Base-by-base conservation (phyloP, 2,888 invertebrate species). In the Palloptera scutellata region DNA sequence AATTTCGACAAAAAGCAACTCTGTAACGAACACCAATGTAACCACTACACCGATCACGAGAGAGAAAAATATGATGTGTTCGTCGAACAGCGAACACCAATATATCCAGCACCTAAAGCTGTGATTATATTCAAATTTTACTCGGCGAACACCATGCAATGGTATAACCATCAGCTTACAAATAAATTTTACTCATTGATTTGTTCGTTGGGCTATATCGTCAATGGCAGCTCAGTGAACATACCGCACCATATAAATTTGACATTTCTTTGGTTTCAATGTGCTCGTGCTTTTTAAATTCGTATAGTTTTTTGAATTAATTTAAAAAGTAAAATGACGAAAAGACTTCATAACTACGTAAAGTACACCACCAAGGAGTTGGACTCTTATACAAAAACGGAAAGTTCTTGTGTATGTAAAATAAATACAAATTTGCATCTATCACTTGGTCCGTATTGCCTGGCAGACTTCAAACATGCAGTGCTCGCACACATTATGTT, bases 391-490 rank as follows among this genome's bases (percentile, higher is more conserved):
- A 75, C 85, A 1, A 80, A 86, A 62, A 84, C 86, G 19, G 80
- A 85, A 15, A 86, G 86, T 42, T 86, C 88, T 0, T 87, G 87
- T 72, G 88, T 90, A 1, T 80, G 78, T 64, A 81, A 82, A 71
- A 78, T 86, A 5, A 86, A 86, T 70, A 81, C 80, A 19, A 77
- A 82, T 3, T 82, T 87, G 70, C 89, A 89, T 72, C 66, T 89
- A 11, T 83, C 85, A 0, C 79, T 90, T 64, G 86, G 87, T 70
- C 89, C 90, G 0, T 87, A 85, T 73, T 87, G 88, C 61, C 79
- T 89, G 70, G 83, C 78, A 1, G 72, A 88, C 72, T 79, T 88
- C 17, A 86, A 84, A 60, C 77, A 82, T 41, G 86, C 88, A 1
- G 75, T 90, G 1, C 84, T 85, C 69, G 86, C 86, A 61, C 84